phyloP scores from a whole-genome alignment of 2,797 vertebrate species.

The Chromobotia macracanthus region DNA sequence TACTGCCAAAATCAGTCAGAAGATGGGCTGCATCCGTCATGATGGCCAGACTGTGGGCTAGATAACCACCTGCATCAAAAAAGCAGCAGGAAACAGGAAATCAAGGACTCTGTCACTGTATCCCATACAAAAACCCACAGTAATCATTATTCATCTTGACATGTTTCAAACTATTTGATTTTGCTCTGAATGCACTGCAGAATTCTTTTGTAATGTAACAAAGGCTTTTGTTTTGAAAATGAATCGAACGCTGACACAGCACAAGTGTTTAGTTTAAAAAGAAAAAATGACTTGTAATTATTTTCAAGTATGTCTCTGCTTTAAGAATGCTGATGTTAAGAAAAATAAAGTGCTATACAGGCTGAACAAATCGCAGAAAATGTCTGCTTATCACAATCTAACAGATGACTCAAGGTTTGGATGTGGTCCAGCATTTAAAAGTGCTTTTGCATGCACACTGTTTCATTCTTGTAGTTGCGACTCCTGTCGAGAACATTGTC shows the following conservation, averaged over 20 bases:
- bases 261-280: constrained; percentile 1
- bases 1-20: constrained; percentile 92
- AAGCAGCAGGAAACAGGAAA: background rate
- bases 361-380: constrained; percentile 15
- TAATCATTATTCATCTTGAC: background rate
- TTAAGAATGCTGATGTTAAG: constrained; percentile 10
- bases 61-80: constrained; percentile 84
- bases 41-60: constrained; percentile 95
- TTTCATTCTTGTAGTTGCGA: background rate
- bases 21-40: constrained; percentile 96
- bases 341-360: background rate
- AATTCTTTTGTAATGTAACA: background rate
- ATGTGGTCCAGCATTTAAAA: constrained; percentile 10
- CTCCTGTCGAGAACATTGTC: too few species aligned
- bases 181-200: background rate
- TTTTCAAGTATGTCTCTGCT: background rate
- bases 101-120: too few species aligned
- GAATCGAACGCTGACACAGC: background rate
- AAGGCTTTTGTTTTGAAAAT: background rate
- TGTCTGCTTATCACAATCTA: constrained; percentile 7
- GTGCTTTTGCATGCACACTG: background rate
- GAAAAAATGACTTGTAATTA: background rate
- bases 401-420: background rate
- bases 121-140: background rate
- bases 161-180: background rate